phyloP scores from a whole-genome alignment of 2,888 invertebrate genomes.

The Crossocerus cetratus region DNA sequence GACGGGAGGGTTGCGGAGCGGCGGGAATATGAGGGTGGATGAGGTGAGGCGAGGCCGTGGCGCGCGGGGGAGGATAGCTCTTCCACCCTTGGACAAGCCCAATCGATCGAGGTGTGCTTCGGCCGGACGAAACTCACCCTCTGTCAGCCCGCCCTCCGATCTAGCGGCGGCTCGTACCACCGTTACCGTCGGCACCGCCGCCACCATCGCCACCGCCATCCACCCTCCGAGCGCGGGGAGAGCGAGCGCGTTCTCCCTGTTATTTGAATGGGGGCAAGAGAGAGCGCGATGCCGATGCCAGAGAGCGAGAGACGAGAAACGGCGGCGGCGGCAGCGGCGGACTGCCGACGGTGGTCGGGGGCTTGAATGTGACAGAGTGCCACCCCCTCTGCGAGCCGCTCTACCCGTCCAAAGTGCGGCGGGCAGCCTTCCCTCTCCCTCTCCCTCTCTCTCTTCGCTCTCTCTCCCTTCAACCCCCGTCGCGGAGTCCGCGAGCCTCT shows the following conservation, averaged over 20 bases:
- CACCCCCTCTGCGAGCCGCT: conserved; percentile 68
- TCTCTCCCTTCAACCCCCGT: conserved; percentile 26
- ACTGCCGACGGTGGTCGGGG: conserved; percentile 67
- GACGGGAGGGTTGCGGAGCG: not conserved
- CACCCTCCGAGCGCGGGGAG: conserved; percentile 61
- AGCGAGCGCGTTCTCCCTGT: conserved; percentile 73
- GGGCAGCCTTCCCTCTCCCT: conserved; percentile 62
- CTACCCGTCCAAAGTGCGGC: conserved; percentile 75
- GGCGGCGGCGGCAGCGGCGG: conserved; percentile 13
- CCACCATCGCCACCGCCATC: conserved; percentile 45
- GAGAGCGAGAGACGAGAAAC: conserved; percentile 19
- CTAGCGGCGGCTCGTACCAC: conserved; percentile 44
- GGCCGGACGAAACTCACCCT: conserved; percentile 77
- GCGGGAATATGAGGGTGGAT: conserved; percentile 2
- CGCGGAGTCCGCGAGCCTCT: conserved; percentile 22
- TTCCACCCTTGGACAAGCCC: conserved; percentile 77
- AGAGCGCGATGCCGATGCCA: not conserved
- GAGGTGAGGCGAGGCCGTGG: conserved; percentile 27
- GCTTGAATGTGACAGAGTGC: conserved; percentile 76
- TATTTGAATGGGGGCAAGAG: conserved; percentile 71
- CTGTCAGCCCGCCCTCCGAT: conserved; percentile 62
- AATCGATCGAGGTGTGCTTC: conserved; percentile 77
- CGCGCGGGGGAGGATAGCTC: conserved; percentile 55
- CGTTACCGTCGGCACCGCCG: conserved; percentile 51
- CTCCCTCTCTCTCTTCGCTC: conserved; percentile 30